Base-by-base conservation (phyloP, 1,140 invertebrate genomes). In the Panagrolaimus sp. region DNA sequence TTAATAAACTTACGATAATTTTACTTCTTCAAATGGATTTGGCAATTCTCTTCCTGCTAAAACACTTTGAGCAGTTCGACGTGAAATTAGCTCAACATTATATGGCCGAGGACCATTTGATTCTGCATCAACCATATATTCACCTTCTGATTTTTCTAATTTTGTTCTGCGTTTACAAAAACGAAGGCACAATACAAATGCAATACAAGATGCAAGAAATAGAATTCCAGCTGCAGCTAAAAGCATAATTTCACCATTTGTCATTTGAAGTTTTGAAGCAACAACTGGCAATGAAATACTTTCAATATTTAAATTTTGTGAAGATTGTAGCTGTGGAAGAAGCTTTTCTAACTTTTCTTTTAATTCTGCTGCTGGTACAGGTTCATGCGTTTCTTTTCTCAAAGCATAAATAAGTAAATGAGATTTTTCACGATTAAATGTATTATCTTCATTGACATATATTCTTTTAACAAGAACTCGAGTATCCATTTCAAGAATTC, bases 71-170 rank as follows among this genome's bases (percentile, higher is more conserved):
- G 81, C 81, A 31, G 65, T 72, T 47, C 72, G 66, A 5, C 78
- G 44, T 8, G 81, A 73, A 45, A 83, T 82, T 44, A 77, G 45
- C 44, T 83, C 78, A 13, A 80, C 81, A 67, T 80, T 83, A 62
- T 83, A 80, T 5, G 78, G 78, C 13, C 81, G 65, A 23, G 78
- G 78, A 11, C 80, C 80, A 16, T 70, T 68, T 48, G 65, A 46
- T 20, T 71, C 57, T 0, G 65, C 67, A 44, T 72, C 73, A 16
- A 80, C 71, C 78, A 80, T 80, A 63, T 80, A 80, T 38, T 82
- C 71, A 62, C 76, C 57, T 63, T 83, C 81, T n/a, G 76, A 47
- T 51, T 72, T 74, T 5, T 72, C 61, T 7, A 70, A 42, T 46
- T 42, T 38, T 20, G 57, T 45, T 43, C 20, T 69, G 20, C 72